phyloP scores from a whole-genome alignment of 2,797 vertebrate genomes.

The Oryzias dopingdopingensis region DNA sequence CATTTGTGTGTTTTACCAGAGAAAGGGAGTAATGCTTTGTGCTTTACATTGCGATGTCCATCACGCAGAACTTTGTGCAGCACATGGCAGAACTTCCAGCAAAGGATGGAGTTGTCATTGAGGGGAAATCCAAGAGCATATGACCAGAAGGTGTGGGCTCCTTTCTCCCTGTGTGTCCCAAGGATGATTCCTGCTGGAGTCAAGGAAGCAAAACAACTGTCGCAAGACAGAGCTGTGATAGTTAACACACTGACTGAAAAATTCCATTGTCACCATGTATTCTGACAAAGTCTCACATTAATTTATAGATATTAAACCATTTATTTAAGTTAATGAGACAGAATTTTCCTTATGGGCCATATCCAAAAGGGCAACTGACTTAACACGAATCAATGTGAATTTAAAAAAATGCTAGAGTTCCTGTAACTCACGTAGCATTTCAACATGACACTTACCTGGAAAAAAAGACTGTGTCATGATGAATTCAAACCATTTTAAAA shows the following conservation, averaged over 20 bases:
- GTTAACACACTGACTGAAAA: not conserved
- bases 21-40: not conserved
- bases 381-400: too few relatives aligned
- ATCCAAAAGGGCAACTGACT: too few relatives aligned
- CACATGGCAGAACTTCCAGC: conserved; percentile 98
- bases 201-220: conserved; percentile 73
- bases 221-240: not conserved
- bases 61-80: conserved; percentile 95
- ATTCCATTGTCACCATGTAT: too few relatives aligned
- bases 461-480: too few relatives aligned
- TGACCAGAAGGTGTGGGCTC: conserved; percentile 97
- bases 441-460: too few relatives aligned
- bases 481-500: too few relatives aligned
- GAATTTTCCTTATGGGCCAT: too few relatives aligned
- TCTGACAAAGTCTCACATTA: too few relatives aligned
- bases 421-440: too few relatives aligned
- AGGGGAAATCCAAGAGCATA: conserved; percentile 92
- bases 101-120: conserved; percentile 89
- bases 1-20: not conserved
- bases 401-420: too few relatives aligned
- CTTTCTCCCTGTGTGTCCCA: conserved; percentile 95
- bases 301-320: too few relatives aligned
- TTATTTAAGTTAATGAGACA: too few relatives aligned
- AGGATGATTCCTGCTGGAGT: conserved; percentile 87
- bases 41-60: conserved; percentile 90